Percentiles rank a stretch among this genome's conserved stretches.
phyloP scores from a whole-genome alignment of 2,888 invertebrate species.

The Xanthorhoe designata region DNA sequence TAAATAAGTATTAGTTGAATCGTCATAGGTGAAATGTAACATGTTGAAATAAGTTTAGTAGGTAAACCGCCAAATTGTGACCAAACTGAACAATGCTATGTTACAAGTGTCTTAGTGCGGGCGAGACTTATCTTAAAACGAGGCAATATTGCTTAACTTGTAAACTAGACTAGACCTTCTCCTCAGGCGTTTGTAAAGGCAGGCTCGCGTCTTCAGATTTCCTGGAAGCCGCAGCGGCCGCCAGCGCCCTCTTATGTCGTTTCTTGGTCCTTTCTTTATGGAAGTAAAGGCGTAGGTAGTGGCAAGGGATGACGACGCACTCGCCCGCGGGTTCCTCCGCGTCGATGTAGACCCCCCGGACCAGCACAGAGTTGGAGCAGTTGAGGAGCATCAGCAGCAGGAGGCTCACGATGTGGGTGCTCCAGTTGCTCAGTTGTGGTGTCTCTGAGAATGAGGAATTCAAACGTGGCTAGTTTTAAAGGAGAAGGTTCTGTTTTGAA shows the following conservation, averaged over 20 bases:
- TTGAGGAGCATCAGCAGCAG: conserved; percentile 91
- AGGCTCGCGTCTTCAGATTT: conserved; percentile 71
- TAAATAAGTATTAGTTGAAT: too few relatives aligned
- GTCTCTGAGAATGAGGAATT: conserved; percentile 81
- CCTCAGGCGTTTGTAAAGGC: conserved; percentile 73
- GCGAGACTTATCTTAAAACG: too few relatives aligned
- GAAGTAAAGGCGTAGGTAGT: conserved; percentile 92
- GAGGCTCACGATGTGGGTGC: conserved; percentile 91
- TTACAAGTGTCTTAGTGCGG: too few relatives aligned
- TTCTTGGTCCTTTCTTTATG: conserved; percentile 88
- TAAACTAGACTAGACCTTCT: conserved; percentile 66
- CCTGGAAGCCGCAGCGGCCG: conserved; percentile 64
- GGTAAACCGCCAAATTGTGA: too few relatives aligned
- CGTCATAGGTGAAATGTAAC: too few relatives aligned
- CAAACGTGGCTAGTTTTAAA: conserved; percentile 43
- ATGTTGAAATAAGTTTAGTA: too few relatives aligned
- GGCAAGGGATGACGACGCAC: conserved; percentile 93
- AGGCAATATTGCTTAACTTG: too few relatives aligned
- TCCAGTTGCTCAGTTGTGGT: conserved; percentile 91
- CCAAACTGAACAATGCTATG: too few relatives aligned
- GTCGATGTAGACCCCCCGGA: conserved; percentile 95
- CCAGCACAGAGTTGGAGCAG: conserved; percentile 94
- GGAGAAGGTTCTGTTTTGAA: too few relatives aligned
- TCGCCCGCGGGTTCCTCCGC: conserved; percentile 93
- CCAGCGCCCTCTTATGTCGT: conserved; percentile 71